Evolutionary conservation across 1,140 invertebrate species (phyloP), one percentile per base, ranked within the genome.

Genomic region (Orchesella cincta): DNA sequence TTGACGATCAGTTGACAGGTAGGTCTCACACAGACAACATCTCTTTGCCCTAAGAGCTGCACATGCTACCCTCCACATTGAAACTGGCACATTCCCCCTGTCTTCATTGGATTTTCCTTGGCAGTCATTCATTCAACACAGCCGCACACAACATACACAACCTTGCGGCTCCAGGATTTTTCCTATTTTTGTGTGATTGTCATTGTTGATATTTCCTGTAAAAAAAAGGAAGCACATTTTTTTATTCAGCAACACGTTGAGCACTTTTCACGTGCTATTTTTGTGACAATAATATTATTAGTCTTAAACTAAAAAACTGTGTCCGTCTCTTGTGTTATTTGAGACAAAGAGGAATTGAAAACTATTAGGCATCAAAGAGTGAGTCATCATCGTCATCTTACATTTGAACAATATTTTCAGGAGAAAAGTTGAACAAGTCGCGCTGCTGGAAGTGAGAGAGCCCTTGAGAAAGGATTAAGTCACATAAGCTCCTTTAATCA

Each of bases 1-100:
- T 79, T 82, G 81, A 82, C 79, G 81, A 82, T 79, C 78, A 82
- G 81, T 82, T 82, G 81, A 82, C 81, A 82, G 81, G 77, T 80
- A 80, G 81, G 73, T 78, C 77, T 82, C 77, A 78, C 33, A 75
- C 77, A 70, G 81, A 76, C 57, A 78, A 75, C 76, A 76, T 71
- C 79, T 57, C 67, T 62, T 36, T 46, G 54, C 64, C 54, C 70
- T 67, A 29, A 67, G 62, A 67, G 62, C 62, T 67, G 62, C 62
- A 67, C 62, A 67, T 67, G 62, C 62, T 67, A 67, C 62, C 62
- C 62, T 67, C 62, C 62, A 23, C 62, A 33, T 18, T 29, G 62
- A 67, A 29, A 33, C 62, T 67, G 62, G 62, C 62, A 67, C 62
- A 67, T 67, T 67, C 62, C 62, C 62, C 62, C 62, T 67, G 62